These are phyloP conservation scores for Rallus limicola DNA, from an alignment of 2,113 vertebrate genomes.

Conservation along the genomic window DNA sequence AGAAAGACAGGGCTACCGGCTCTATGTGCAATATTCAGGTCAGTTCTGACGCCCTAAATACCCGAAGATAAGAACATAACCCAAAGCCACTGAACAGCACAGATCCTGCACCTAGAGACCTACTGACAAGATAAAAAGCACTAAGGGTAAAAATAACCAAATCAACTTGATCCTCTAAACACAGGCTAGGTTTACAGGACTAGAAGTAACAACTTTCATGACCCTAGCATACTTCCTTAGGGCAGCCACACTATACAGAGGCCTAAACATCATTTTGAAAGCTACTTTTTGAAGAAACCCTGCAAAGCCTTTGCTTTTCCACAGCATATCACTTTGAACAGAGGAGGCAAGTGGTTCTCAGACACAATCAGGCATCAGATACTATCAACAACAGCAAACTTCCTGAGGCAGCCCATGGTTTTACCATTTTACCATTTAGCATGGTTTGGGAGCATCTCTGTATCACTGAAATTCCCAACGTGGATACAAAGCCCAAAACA, in stretches of 20 bases:
- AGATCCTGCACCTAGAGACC: not conserved
- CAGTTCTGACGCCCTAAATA: not conserved
- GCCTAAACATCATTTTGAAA: not conserved
- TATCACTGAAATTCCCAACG: accelerated
- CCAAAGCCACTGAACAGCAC: not conserved
- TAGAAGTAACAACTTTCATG: not conserved
- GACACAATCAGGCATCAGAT: not conserved
- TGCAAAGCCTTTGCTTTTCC: not conserved
- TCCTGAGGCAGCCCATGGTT: not conserved
- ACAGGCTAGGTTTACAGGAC: not conserved
- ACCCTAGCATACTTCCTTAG: not conserved
- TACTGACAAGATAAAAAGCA: not conserved
- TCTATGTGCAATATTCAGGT: not conserved
- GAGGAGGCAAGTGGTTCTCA: not conserved
- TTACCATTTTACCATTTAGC: not conserved
- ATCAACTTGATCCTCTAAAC: not conserved
- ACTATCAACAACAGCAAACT: not conserved
- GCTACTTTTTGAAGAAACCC: not conserved
- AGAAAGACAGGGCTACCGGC: not conserved
- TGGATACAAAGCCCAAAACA: not conserved
- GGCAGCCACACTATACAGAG: not conserved
- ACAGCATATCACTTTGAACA: not conserved
- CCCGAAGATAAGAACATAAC: not conserved
- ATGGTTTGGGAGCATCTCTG: not conserved
- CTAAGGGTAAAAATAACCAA: not conserved